phyloP scores from a whole-genome alignment of 2,797 vertebrate genomes.

The Tolypeutes matacus region DNA sequence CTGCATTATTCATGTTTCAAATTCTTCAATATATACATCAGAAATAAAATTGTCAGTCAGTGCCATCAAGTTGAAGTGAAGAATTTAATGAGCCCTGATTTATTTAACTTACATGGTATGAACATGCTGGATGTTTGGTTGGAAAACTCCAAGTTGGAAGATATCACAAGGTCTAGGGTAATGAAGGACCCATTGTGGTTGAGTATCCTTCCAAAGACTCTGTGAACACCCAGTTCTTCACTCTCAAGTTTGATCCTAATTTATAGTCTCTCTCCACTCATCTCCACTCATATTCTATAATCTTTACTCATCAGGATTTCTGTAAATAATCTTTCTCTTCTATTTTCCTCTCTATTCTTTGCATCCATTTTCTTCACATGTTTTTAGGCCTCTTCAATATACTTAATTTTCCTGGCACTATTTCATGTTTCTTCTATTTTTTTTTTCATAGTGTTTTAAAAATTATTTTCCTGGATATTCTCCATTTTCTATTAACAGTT shows the following conservation, averaged over 20 bases:
- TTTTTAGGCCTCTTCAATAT: background rate
- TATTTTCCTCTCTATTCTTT: too few species aligned
- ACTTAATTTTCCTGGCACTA: background rate
- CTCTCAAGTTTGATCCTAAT: too few species aligned
- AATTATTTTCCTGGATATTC: background rate
- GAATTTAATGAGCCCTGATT: background rate
- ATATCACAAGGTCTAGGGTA: background rate
- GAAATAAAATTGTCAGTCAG: background rate
- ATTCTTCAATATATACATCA: background rate
- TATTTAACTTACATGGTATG: too few species aligned
- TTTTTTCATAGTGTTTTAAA: background rate
- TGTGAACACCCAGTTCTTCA: fast-evolving
- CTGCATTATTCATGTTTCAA: background rate
- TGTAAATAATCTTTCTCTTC: background rate
- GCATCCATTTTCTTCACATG: background rate
- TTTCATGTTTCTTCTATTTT: too few species aligned
- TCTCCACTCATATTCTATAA: too few species aligned
- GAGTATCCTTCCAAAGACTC: background rate
- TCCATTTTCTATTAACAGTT: background rate
- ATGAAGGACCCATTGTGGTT: fast-evolving
- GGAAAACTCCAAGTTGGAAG: background rate
- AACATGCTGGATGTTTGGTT: too few species aligned
- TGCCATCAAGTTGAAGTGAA: background rate
- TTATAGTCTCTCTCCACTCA: background rate
- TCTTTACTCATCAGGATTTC: too few species aligned